Percentiles rank a stretch among this genome's conserved stretches.
Evolutionary conservation across 92 coral and sea anemone genomes (phyloP).

Genomic region (Epizoanthus rinbou): DNA sequence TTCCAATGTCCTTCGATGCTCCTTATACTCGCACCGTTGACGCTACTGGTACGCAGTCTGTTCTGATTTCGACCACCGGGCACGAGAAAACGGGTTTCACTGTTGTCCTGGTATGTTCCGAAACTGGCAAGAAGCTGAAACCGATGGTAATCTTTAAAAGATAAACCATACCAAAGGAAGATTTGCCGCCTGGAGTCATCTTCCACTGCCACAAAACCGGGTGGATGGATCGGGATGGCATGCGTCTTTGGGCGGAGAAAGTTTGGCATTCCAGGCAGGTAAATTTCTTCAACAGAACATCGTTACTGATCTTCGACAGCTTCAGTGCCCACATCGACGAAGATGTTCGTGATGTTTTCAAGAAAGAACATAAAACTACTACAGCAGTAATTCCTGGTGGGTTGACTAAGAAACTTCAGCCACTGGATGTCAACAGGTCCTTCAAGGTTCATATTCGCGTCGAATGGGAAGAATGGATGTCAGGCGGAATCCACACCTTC

Average conservation of each 20-base stretch:
- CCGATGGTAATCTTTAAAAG: constrained; percentile 61
- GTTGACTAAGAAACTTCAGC: constrained; percentile 54
- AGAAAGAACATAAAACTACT: constrained; percentile 54
- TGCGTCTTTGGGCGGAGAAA: constrained; percentile 53
- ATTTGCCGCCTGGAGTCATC: constrained; percentile 53
- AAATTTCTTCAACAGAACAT: constrained; percentile 46
- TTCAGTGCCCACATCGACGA: constrained; percentile 54
- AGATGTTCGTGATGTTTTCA: constrained; percentile 37
- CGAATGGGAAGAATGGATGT: constrained; percentile 59
- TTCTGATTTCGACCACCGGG: constrained; percentile 57
- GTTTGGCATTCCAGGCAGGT: constrained; percentile 61
- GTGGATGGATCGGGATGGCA: constrained; percentile 61
- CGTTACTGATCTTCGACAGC: constrained; percentile 41
- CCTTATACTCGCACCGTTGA: constrained; percentile 44
- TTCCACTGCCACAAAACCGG: constrained; percentile 65
- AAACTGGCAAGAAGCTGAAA: constrained; percentile 59
- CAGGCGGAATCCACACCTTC: constrained; percentile 52
- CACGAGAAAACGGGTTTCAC: constrained; percentile 57
- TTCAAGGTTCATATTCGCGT: constrained; percentile 47
- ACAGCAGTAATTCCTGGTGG: constrained; percentile 61
- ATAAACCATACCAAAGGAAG: constrained; percentile 62
- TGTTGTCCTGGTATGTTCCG: constrained; percentile 56
- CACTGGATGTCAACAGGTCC: constrained; percentile 48
- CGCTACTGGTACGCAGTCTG: constrained; percentile 35
- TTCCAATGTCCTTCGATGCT: constrained; percentile 61